Base-by-base conservation (phyloP, 1,140 invertebrate species). In the Archivesica marissinica region DNA sequence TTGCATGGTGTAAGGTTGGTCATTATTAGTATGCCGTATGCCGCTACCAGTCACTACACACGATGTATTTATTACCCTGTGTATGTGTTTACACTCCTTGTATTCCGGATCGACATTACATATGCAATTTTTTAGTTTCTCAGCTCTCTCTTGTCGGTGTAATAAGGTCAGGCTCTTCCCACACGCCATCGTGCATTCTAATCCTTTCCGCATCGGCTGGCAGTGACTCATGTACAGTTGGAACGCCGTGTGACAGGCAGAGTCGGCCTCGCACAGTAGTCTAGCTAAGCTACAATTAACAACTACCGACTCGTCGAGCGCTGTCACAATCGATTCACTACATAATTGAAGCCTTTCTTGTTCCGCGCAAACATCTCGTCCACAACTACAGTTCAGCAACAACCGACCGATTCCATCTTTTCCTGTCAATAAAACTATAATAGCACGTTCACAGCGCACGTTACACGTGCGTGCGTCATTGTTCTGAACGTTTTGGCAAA, bases 151-250 rank as follows among this genome's bases (percentile, higher is more conserved):
- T 15, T 35, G 30, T 15, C 20, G 33, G 17, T 7, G 38, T 15
- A 64, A 15, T 15, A 25, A 9, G 59, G 33, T 6, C n/a, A 64
- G 38, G 30, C 59, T 64, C 11, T 64, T 15, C 3, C 1, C 30
- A 35, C 59, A 64, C 0, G 33, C 59, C 38, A 13, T 33, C 30
- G 28, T 64, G 30, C 59, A 64, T 3, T 35, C 3, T 13, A 64
- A 17, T 4, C 30, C 59, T 3, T 17, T 35, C 7, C 2, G 17
- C 30, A 15, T 35, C 7, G 30, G 30, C 30, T 35, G 15, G n/a
- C 59, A 64, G 33, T 64, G 59, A 35, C 59, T 64, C 30, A 25
- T 64, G 23, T 35, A 64, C 59, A 64, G 17, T 17, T 64, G 59
- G n/a, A 64, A 64, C 2, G 59, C 59, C 6, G 13, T 35, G 30